Evolutionary conservation across 2,113 vertebrate species (phyloP).

Genomic region (Oncorhynchus kisutch): DNA sequence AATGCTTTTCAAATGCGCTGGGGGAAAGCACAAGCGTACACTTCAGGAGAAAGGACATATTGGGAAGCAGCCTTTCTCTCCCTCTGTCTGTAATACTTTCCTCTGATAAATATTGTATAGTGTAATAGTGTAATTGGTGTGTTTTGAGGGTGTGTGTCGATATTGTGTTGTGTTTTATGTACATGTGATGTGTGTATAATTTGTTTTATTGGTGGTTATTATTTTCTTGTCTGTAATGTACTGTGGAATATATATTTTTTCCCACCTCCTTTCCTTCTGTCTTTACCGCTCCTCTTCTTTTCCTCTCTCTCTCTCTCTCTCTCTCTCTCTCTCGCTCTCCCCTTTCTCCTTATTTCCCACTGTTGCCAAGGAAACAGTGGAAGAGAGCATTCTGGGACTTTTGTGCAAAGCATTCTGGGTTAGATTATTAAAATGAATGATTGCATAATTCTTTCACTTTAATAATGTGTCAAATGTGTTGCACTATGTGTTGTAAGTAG

Average conservation of each 20-base stretch:
- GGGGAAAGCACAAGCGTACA: neutral
- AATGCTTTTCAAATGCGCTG: no score
- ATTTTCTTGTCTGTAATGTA: neutral
- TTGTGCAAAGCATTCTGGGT: no score
- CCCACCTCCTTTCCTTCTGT: neutral
- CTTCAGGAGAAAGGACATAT: neutral
- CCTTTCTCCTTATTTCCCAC: neutral
- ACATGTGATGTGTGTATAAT: neutral
- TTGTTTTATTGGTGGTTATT: neutral
- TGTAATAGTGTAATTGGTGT: neutral
- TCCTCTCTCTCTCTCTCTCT: neutral
- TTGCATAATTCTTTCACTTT: neutral
- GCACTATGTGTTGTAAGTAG: no score
- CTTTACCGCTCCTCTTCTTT: constrained; percentile 3
- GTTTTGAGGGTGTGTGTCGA: neutral
- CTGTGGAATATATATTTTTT: neutral
- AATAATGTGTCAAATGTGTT: no score
- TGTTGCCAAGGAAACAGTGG: neutral
- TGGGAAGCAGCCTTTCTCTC: neutral
- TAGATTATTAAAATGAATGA: neutral
- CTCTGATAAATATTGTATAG: neutral
- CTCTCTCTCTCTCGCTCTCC: neutral
- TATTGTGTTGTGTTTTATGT: neutral
- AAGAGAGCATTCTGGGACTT: neutral
- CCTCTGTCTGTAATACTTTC: constrained; percentile 18